phyloP scores from a whole-genome alignment of 2,113 vertebrate species.

The Oreochromis spilurus region DNA sequence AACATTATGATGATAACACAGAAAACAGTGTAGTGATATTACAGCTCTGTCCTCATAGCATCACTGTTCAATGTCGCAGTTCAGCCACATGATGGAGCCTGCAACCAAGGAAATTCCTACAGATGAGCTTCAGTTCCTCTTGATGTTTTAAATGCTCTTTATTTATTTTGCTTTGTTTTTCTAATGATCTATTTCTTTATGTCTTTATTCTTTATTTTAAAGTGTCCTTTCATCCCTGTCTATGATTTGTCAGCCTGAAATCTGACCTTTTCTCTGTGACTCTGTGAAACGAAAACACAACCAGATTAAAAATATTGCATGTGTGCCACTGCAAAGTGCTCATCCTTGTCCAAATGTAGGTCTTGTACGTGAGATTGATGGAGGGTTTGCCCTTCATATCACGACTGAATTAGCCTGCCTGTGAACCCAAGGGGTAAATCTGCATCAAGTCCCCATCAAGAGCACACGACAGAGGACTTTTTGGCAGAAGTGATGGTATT shows the following conservation, averaged over 20 bases:
- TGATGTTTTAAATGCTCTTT: neutral
- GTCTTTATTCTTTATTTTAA: neutral
- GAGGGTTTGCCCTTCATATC: neutral
- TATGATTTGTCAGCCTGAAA: neutral
- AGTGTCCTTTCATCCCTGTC: neutral
- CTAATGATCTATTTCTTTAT: neutral
- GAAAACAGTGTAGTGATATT: neutral
- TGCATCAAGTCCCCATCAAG: neutral
- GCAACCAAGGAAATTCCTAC: neutral
- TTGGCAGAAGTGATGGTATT: neutral
- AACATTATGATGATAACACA: neutral
- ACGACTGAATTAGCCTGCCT: neutral
- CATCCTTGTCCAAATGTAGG: neutral
- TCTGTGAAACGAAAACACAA: neutral
- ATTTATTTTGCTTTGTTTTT: neutral
- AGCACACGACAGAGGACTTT: neutral
- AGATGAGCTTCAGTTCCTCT: neutral
- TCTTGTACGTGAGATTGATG: neutral
- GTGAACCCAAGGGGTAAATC: neutral
- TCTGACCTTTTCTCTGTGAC: neutral
- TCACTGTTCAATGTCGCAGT: neutral
- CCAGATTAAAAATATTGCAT: neutral
- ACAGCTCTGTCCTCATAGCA: neutral
- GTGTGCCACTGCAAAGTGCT: neutral
- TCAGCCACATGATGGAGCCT: slow-evolving; percentile 51